Percentiles rank a stretch among this genome's conserved stretches.
These are phyloP conservation scores for Gymnobelideus leadbeateri DNA, from an alignment of 2,113 vertebrate genomes.

Conservation along the genomic window DNA sequence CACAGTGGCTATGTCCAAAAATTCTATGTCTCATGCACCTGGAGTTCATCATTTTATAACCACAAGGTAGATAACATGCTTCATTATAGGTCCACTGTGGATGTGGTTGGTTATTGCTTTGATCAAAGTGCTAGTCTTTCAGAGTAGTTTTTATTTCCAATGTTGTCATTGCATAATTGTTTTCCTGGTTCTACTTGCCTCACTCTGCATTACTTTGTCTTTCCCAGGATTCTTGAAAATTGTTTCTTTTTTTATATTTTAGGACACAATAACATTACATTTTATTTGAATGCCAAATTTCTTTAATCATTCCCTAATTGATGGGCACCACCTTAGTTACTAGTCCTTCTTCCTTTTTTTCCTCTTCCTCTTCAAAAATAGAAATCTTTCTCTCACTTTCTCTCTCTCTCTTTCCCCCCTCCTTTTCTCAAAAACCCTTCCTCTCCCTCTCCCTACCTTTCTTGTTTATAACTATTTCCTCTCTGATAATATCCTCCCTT, in stretches of 20 bases:
- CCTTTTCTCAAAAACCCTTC: too few species aligned
- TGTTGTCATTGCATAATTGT: neutral
- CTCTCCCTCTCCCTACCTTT: too few species aligned
- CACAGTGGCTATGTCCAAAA: neutral
- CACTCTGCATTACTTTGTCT: neutral
- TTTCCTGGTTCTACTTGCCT: neutral
- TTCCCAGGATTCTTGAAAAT: neutral
- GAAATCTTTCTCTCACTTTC: too few species aligned
- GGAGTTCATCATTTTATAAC: neutral
- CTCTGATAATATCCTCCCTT: too few species aligned
- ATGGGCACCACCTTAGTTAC: too few species aligned
- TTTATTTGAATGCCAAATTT: too few species aligned
- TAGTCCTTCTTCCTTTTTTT: too few species aligned
- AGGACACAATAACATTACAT: neutral
- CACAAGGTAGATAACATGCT: neutral
- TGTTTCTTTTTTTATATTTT: neutral
- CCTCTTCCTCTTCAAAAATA: too few species aligned
- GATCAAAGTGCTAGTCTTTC: neutral
- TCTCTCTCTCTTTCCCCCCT: too few species aligned
- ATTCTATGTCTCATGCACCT: neutral
- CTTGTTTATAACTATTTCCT: too few species aligned
- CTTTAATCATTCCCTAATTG: too few species aligned
- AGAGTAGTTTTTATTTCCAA: neutral
- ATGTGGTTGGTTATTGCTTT: neutral
- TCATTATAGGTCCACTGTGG: neutral